These are phyloP conservation scores for Myiozetetes cayanensis DNA, from an alignment of 2,113 vertebrate species.

Conservation along the genomic window DNA sequence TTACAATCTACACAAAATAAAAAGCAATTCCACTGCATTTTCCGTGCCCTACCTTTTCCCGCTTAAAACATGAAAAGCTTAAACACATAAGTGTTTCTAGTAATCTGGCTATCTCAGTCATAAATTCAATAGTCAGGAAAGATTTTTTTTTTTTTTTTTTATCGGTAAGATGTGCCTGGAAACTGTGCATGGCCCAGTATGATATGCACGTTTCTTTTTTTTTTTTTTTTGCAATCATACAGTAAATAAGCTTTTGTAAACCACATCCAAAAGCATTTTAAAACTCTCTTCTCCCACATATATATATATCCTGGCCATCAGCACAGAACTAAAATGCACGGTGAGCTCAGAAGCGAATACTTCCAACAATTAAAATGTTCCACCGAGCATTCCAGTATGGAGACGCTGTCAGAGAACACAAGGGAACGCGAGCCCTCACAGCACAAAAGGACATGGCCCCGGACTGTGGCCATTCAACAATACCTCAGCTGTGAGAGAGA, in stretches of 20 bases:
- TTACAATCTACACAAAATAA: slow-evolving; percentile 43
- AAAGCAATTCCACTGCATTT: slow-evolving; percentile 24
- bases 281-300: not conserved
- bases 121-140: slow-evolving; percentile 43
- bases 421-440: not conserved
- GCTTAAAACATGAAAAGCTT: slow-evolving; percentile 14
- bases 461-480: not conserved
- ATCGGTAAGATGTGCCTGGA: not conserved
- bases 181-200: not conserved
- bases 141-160: not conserved
- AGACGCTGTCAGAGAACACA: accelerated
- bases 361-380: not conserved
- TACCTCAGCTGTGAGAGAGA: not conserved
- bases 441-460: not conserved
- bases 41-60: not conserved
- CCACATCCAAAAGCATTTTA: not conserved
- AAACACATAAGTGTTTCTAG: slow-evolving; percentile 24
- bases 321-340: accelerated
- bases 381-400: not conserved
- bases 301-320: not conserved
- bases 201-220: accelerated
- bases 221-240: not conserved
- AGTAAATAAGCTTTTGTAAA: not conserved
- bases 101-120: slow-evolving; percentile 51
- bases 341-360: not conserved